These are phyloP conservation scores for Heliconius hewitsoni DNA, from an alignment of 1,140 invertebrate genomes.

Conservation along the genomic window DNA sequence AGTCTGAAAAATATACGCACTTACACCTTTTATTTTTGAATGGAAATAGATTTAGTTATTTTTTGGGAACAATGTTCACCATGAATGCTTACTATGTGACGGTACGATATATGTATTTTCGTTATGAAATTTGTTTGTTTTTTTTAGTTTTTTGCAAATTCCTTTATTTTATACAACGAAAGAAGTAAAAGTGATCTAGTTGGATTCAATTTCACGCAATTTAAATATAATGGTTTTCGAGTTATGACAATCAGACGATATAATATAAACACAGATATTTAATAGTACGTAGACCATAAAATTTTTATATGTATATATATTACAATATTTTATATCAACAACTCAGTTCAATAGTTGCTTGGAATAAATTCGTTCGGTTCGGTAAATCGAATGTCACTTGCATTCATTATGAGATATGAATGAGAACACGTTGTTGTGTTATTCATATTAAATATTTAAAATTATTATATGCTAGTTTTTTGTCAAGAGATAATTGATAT, in stretches of 20 bases:
- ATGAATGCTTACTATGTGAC: not conserved
- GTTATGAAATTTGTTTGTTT: not conserved
- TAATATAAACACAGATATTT: too few relatives aligned
- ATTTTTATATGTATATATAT: not conserved
- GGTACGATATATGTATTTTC: not conserved
- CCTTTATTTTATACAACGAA: not conserved
- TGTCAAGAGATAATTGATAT: not conserved
- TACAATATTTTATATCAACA: not conserved
- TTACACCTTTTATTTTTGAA: not conserved
- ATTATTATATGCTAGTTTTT: not conserved
- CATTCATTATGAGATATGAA: constrained; percentile 21
- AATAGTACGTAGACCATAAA: not conserved
- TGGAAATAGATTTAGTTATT: constrained; percentile 4
- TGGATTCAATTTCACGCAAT: too few relatives aligned
- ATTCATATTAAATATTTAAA: constrained; percentile 5
- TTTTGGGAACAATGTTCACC: not conserved
- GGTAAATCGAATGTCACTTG: constrained; percentile 26
- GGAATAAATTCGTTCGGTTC: constrained; percentile 17
- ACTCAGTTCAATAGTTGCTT: not conserved
- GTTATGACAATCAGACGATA: too few relatives aligned
- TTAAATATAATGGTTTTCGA: too few relatives aligned
- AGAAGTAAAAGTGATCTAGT: not conserved
- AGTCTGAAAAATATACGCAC: not conserved
- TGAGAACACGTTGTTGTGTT: not conserved
- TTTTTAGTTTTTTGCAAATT: not conserved